Evolutionary conservation across 2,797 vertebrate genomes (phyloP).

Genomic region (Scolopax rusticola): DNA sequence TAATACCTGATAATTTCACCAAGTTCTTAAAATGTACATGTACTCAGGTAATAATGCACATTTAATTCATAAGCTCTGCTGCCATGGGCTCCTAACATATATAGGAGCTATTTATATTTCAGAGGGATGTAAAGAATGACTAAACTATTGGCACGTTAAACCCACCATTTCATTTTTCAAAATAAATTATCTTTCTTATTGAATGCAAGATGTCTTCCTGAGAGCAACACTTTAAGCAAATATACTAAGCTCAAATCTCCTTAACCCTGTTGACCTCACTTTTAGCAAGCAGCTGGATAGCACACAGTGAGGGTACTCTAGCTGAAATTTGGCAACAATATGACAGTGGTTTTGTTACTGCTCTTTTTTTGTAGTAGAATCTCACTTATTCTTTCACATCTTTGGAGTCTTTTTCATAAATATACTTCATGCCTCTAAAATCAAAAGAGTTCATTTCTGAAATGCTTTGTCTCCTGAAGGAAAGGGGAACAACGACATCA

Average conservation of each 20-base stretch:
- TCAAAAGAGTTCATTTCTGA: not conserved
- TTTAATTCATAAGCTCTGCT: not conserved
- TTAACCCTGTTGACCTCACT: fast-evolving
- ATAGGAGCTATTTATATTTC: not conserved
- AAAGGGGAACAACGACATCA: not conserved
- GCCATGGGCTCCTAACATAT: not conserved
- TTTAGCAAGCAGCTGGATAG: not conserved
- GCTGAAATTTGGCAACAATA: not conserved
- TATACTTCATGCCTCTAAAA: not conserved
- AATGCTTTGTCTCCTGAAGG: not conserved
- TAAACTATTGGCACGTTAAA: not conserved
- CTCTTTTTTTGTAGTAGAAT: not conserved
- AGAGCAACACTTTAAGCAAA: not conserved
- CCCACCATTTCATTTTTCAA: not conserved
- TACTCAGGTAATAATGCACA: not conserved
- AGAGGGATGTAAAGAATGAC: not conserved
- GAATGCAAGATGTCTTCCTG: not conserved
- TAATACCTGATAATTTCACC: not conserved
- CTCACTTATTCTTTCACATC: not conserved
- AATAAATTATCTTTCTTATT: not conserved
- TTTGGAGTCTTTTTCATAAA: not conserved
- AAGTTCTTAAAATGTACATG: not conserved
- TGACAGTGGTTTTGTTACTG: not conserved
- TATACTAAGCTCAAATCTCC: not conserved
- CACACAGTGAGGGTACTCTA: not conserved